Base-by-base conservation (phyloP, 2,113 vertebrate genomes). In the Pterocles burchelli region DNA sequence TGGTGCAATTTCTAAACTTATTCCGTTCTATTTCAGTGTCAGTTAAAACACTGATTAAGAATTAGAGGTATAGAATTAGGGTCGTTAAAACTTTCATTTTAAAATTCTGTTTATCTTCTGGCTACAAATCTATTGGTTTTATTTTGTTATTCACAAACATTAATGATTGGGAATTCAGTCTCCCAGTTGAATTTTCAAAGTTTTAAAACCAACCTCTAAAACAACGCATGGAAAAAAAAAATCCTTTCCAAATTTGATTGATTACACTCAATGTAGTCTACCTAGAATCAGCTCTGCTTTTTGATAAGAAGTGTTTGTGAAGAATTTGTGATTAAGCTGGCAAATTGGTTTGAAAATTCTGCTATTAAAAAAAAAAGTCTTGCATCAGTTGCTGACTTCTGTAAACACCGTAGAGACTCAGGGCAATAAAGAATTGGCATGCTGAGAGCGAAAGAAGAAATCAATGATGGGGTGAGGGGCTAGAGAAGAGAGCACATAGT, bases 381-480 rank as follows among this genome's bases (percentile, higher is more conserved):
- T 26, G 3, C 67, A 66, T 91, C 85, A 51, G 71, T 93, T 88
- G 17, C 63, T 91, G 77, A 77, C 62, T 87, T 73, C 77, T 70
- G 49, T 88, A 89, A 93, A 78, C 48, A 80, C 38, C 7, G 0
- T 4, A 67, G 87, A 68, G 74, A 85, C 58, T 81, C 31, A 4
- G 41, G 13, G 68, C 73, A 72, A 25, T 14, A n/a, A 66, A 34
- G 78, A 82, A 76, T 46, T 7, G 4, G 29, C 81, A 24, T 46
- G 65, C 91, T 90, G 93, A 95, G 76, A 87, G 84, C 49, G 75
- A 84, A 90, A 75, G 74, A 48, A 70, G 71, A 83, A 83, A 93
- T 90, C 90, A 36, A n/a, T 95, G 74, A 29, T 49, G 62, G 55
- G 59, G 43, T 88, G 76, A 89, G 59, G 72, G 76, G 54, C 68